Base-by-base conservation (phyloP, 2,888 invertebrate species). In the Epirrhoe alternata region DNA sequence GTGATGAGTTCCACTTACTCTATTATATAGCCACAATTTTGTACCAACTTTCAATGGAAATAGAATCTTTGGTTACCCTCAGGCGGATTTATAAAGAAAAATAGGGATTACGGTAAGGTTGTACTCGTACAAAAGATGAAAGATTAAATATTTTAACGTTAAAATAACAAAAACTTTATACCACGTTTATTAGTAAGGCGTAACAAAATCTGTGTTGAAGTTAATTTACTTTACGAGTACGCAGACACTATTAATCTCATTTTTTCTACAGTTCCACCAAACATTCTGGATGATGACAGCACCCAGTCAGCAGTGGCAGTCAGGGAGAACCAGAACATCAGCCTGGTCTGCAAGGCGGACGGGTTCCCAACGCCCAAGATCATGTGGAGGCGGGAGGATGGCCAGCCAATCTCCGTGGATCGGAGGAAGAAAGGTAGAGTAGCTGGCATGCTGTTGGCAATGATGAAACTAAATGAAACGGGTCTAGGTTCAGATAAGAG, bases 321-420 rank as follows among this genome's bases (percentile, higher is more conserved):
- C 49, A 94, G 98, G 24, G 99, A 99, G 94, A 97, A 98, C 89
- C 98, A 98, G 89, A 98, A 98, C 87, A 97, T 98, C 76, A 98
- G 97, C 72, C 94, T 99, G 82, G 96, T 97, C 63, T 99, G 98
- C 89, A 97, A 97, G 82, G 97, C 97, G 17, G 96, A 97, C 79
- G 98, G 98, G 52, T 97, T 97, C 84, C 99, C 99, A 0, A 94
- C 96, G 30, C 99, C 99, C 10, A 97, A 96, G 89, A 97, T 99
- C 78, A 98, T 97, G 94, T 99, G 99, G 99, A 95, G 97, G 71
- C 94, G 98, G 59, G 98, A 98, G 84, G 98, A 98, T 83, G 97
- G 97, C 24, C 97, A 97, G 86, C 96, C 96, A 68, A 98, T 98
- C 83, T 95, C 96, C 35, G 95, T 97, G 47, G 97, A 97, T 81